Base-by-base conservation (phyloP, 2,113 vertebrate species). In the Bucco capensis region DNA sequence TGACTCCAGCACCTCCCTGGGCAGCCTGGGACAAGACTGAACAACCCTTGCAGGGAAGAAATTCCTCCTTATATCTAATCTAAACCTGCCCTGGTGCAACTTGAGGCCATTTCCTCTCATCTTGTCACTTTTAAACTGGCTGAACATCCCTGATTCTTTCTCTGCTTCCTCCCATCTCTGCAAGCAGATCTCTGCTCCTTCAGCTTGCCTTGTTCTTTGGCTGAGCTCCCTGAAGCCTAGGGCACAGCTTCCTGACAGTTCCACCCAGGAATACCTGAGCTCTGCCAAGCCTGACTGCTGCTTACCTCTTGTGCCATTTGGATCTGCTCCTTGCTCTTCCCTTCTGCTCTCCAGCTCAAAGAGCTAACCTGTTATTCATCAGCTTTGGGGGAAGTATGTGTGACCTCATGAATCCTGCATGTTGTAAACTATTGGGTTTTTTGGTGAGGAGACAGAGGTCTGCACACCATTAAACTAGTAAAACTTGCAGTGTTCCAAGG, bases 361-460 rank as follows among this genome's bases (percentile, higher is more conserved):
- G 51, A 81, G 31, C 58, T 72, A 95, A 88, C 79, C 67, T 94
- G 65, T 67, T 91, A 95, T 85, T 88, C 87, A 90, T 91, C 89
- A 83, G 46, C 57, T 93, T 83, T 86, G 28, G 47, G 50, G 76
- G 65, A 90, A 96, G 93, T 90, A 94, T 61, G 67, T 87, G 92
- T 96, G 92, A 96, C 83, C 86, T 96, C 93, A 91, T 66, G 86
- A 88, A 87, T 92, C 50, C 74, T 95, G 93, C 53, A 96, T 92
- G 90, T 44, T 93, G 86, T 92, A 92, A 93, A 96, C 85, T 61
- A 42, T 2, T 46, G 49, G 3, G 8, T n/a, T 44, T n/a, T 92
- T 88, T 83, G 74, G 64, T 74, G 69, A 89, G 64, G 81, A 97
- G 80, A 96, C 75, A 94, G 79, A 93, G 64, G 64, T 88, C 95